Conservation (phyloP, 2,113 vertebrate genomes). For the Chinchilla lanigera region DNA sequence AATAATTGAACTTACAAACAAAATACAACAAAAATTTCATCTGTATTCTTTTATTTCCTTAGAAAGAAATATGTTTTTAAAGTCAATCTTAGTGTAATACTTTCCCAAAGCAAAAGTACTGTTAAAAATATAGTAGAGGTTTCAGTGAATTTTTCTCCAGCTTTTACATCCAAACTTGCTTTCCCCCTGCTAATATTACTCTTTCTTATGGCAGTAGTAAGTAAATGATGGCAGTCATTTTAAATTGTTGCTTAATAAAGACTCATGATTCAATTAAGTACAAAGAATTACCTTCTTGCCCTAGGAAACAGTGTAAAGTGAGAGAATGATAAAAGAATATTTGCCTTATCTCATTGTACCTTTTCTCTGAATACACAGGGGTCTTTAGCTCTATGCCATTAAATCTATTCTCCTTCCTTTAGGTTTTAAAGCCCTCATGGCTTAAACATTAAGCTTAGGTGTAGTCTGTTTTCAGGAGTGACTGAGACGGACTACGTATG, state of each 20-base stretch:
- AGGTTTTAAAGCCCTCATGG: conserved; percentile 15
- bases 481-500: neutral
- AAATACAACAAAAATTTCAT: conserved; percentile 36
- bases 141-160: neutral
- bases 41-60: conserved; percentile 31
- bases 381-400: conserved; percentile 30
- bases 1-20: neutral
- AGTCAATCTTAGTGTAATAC: conserved; percentile 11
- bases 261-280: neutral
- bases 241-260: conserved; percentile 13
- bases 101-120: neutral
- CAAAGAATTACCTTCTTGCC: conserved; percentile 1
- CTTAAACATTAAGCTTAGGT: neutral
- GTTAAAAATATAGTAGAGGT: neutral
- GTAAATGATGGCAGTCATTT: neutral
- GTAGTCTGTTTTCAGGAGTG: conserved; percentile 55
- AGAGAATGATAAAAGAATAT: neutral
- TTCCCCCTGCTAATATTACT: neutral
- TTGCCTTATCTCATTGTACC: neutral
- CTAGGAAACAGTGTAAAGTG: neutral
- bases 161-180: neutral
- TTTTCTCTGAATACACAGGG: neutral
- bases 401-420: neutral
- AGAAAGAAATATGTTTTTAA: neutral
- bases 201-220: neutral